Percentiles rank a stretch among this genome's conserved stretches.
Conservation (phyloP, 2,113 vertebrate species). For the Harpagus bidentatus region DNA sequence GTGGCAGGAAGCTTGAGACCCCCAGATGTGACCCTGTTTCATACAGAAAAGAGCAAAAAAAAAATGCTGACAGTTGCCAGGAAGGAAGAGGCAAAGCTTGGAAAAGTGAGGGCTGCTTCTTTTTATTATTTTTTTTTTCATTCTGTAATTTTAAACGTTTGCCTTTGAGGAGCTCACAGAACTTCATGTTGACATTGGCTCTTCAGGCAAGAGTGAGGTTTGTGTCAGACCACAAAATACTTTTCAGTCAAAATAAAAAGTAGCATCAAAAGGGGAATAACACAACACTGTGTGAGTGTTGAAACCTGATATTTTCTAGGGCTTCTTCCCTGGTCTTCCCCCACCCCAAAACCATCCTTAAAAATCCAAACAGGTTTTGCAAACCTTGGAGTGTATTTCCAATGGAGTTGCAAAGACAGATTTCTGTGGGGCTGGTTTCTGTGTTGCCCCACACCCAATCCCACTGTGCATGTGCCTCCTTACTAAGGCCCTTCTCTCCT, state of each 20-base stretch:
- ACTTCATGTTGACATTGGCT: slow-evolving; percentile 17
- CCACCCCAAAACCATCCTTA: too few relatives aligned
- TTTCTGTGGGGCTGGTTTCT: not conserved
- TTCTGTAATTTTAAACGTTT: not conserved
- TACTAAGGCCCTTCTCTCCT: not conserved
- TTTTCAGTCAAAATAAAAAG: not conserved
- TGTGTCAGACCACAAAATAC: not conserved
- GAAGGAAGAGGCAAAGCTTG: not conserved
- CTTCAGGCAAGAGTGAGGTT: not conserved
- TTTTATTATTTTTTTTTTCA: not conserved
- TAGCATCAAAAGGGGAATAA: not conserved
- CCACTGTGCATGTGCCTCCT: fast-evolving
- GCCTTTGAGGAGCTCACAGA: not conserved
- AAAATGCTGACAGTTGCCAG: not conserved
- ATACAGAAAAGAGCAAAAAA: not conserved
- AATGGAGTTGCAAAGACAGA: fast-evolving
- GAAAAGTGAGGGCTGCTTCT: not conserved
- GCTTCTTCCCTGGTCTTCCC: not conserved
- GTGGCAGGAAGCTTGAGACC: not conserved
- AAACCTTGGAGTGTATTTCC: not conserved
- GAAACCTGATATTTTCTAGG: not conserved
- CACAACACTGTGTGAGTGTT: too few relatives aligned
- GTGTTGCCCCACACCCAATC: fast-evolving
- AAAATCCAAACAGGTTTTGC: not conserved
- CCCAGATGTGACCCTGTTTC: not conserved